Percentiles rank a stretch among this genome's conserved stretches.
These are phyloP conservation scores for Typhlichthys subterraneus DNA, from an alignment of 2,797 vertebrate genomes.

Conservation along the genomic window DNA sequence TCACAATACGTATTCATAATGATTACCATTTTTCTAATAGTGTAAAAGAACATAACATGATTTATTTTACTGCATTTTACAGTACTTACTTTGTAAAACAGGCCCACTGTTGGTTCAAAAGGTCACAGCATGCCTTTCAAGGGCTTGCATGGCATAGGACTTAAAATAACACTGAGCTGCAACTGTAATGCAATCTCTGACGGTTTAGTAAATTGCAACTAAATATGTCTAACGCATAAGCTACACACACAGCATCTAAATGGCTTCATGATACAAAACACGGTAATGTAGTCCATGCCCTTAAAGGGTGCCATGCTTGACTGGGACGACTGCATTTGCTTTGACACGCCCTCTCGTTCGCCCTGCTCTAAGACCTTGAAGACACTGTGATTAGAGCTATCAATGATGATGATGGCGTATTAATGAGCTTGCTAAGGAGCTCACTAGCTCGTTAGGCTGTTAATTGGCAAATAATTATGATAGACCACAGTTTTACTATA, in stretches of 20 bases:
- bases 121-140: too few species aligned
- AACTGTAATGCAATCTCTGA: not conserved
- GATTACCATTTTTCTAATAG: too few species aligned
- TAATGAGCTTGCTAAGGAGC: constrained; percentile 66
- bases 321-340: not conserved
- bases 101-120: too few species aligned
- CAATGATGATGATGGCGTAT: constrained; percentile 63
- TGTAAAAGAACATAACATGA: too few species aligned
- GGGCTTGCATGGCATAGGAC: too few species aligned
- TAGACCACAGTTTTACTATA: constrained; percentile 54
- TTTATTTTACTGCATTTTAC: too few species aligned
- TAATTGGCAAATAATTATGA: constrained; percentile 73
- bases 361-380: constrained; percentile 59
- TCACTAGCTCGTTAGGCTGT: constrained; percentile 63
- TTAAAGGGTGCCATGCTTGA: not conserved
- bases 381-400: constrained; percentile 61
- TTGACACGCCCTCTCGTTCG: constrained; percentile 14
- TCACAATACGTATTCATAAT: too few species aligned
- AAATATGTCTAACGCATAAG: not conserved
- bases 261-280: not conserved
- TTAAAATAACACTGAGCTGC: not conserved
- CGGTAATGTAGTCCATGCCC: not conserved
- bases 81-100: too few species aligned
- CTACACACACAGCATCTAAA: not conserved
- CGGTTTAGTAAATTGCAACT: too few species aligned